Base-by-base conservation (phyloP, 2,113 vertebrate species). In the Pogona vitticeps region DNA sequence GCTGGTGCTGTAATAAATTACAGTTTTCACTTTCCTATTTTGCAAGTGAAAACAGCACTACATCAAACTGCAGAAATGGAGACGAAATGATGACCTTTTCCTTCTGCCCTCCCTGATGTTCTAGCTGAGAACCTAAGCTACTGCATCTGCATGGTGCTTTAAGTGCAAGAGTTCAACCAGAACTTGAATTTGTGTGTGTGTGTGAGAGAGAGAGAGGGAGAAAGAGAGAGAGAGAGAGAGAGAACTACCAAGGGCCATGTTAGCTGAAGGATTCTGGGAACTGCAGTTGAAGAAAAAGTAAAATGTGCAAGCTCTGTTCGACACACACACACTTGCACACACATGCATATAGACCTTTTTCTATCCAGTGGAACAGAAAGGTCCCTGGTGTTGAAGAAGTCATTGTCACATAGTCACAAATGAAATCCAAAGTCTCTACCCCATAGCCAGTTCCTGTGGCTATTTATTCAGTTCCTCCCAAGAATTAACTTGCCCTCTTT, bases 401-500 rank as follows among this genome's bases (percentile, higher is more conserved):
- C 94, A 94, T 89, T 89, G 91, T 92, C 94, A 95, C 89, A 63
- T 90, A 93, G 82, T 65, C 86, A 76, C 12, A 94, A 93, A 94
- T 88, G 84, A 93, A 94, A 94, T 90, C 92, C 92, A 92, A 93
- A 93, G 81, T 83, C 82, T 89, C 88, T 93, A 94, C 85, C 85
- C 86, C 92, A 93, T 93, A 91, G 93, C 93, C 95, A 93, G 83
- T 92, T 93, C 80, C 87, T 70, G 90, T 96, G 96, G 92, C 89
- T 95, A 94, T 96, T 97, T 97, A 97, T 97, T 96, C 92, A 94
- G 96, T 94, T 96, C 96, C 90, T 96, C 96, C 88, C 89, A 93
- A 63, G 95, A 96, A 97, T 97, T 98, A 97, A 98, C 98, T 97
- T 97, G 96, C 96, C 96, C 89, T 97, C 96, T 96, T 98, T 98